Percentiles rank a stretch among this genome's conserved stretches.
Conservation (phyloP, 1,140 invertebrate species). For the Heliconius nattereri region DNA sequence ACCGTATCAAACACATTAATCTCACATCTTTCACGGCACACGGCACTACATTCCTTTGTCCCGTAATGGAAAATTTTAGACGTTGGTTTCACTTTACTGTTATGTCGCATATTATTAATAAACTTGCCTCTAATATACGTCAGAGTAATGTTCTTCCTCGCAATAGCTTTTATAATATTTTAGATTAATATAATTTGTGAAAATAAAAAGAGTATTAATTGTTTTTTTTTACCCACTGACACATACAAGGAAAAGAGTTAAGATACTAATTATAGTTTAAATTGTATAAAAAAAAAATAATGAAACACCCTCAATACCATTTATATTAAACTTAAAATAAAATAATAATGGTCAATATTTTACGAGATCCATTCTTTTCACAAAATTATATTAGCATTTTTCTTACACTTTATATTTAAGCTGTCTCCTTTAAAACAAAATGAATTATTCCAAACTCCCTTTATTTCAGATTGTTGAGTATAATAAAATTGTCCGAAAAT, state of each 20-base stretch:
- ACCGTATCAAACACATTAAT: not conserved
- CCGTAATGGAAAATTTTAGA: slow-evolving; percentile 13
- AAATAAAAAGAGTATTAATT: no score
- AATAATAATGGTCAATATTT: not conserved
- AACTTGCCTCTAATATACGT: not conserved
- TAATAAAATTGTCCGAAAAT: slow-evolving; percentile 3
- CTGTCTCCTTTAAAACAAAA: not conserved
- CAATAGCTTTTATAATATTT: not conserved
- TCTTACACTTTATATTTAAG: not conserved
- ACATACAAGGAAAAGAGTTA: no score
- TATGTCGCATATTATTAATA: slow-evolving; percentile 7
- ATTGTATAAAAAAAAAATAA: no score
- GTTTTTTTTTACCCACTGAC: no score
- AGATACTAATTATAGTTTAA: no score
- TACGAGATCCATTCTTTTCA: not conserved
- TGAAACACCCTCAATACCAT: not conserved
- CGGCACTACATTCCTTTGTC: slow-evolving; percentile 1
- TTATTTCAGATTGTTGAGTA: not conserved
- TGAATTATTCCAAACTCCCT: slow-evolving; percentile 15
- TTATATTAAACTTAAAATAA: not conserved
- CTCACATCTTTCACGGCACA: not conserved
- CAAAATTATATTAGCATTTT: not conserved
- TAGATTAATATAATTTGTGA: not conserved
- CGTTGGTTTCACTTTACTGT: slow-evolving; percentile 8
- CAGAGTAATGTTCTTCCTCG: not conserved